Percentiles rank a stretch among this genome's conserved stretches.
These are phyloP conservation scores for Sphenopsis melanotis DNA, from an alignment of 2,797 vertebrate genomes.

Conservation along the genomic window DNA sequence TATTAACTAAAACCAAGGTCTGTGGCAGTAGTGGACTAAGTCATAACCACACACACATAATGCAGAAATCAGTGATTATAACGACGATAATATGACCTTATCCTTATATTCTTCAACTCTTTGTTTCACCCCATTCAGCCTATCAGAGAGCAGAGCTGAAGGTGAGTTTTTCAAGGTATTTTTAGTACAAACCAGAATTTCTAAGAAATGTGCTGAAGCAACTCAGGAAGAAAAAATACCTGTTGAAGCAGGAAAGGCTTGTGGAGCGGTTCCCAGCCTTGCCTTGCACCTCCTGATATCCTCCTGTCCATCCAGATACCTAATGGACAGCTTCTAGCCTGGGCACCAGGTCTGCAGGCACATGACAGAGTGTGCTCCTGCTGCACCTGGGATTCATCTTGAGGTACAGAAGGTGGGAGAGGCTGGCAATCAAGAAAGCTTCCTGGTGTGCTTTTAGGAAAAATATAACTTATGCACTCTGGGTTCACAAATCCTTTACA, in stretches of 20 bases:
- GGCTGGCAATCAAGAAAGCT: neutral
- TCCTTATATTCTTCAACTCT: neutral
- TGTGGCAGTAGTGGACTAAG: neutral
- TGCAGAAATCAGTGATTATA: neutral
- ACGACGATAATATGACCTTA: neutral
- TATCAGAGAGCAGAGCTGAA: neutral
- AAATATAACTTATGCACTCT: neutral
- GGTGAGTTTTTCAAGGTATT: neutral
- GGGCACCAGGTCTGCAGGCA: fast-evolving
- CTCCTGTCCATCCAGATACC: neutral
- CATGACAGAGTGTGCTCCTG: fast-evolving
- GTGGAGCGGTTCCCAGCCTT: neutral
- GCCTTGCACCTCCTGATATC: neutral
- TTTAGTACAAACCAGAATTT: neutral
- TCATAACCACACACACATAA: neutral
- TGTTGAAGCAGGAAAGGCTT: neutral
- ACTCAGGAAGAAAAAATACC: neutral
- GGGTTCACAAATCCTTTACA: neutral
- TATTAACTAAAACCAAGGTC: neutral
- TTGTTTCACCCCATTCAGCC: neutral
- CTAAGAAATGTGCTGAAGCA: neutral
- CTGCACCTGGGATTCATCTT: neutral
- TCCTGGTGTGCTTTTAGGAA: neutral
- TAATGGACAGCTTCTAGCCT: neutral
- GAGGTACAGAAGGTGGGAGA: neutral